Base-by-base conservation (phyloP, 2,888 invertebrate genomes). In the Cephus sareptanus region DNA sequence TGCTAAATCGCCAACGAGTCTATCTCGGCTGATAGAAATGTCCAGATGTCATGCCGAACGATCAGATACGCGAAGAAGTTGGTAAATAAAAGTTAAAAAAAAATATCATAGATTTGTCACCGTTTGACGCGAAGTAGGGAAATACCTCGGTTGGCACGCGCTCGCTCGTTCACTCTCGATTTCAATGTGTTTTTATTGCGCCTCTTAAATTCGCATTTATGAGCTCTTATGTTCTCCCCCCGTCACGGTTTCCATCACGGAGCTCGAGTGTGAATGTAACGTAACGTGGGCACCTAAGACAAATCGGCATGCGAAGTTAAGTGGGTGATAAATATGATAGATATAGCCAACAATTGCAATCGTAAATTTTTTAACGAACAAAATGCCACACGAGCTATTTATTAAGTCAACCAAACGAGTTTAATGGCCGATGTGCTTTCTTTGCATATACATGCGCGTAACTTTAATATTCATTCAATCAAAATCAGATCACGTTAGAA, bases 201-300 rank as follows among this genome's bases (percentile, higher is more conserved):
- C 90, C 91, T 91, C 90, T 91, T 91, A 91, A 91, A 91, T 91
- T 91, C 91, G 87, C 91, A 91, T 91, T 91, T 91, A 91, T 91
- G 91, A 91, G 91, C 91, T 91, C 90, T 91, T 91, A 91, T 90
- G 90, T 87, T 88, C 88, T 87, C 86, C 85, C 56, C 88, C 83
- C 85, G 83, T 84, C 82, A 83, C 79, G 75, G 78, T 76, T 74
- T 40, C 81, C 56, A 84, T 83, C 83, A 80, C 79, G 80, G 83
- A 34, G 30, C 80, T 79, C 81, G 82, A 79, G 84, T 83, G 83
- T 81, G 82, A 84, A 83, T 81, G 83, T 79, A 83, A 69, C 79
- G 83, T 86, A 86, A 86, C 85, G 86, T 83, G 81, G 83, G 82
- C 79, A 79, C 83, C 82, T 82, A 85, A 89, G 88, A 87, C 87